Evolutionary conservation across 2,797 vertebrate genomes (phyloP), one percentile per base, ranked within the genome.

Genomic region (Orientallactaga sibirica): DNA sequence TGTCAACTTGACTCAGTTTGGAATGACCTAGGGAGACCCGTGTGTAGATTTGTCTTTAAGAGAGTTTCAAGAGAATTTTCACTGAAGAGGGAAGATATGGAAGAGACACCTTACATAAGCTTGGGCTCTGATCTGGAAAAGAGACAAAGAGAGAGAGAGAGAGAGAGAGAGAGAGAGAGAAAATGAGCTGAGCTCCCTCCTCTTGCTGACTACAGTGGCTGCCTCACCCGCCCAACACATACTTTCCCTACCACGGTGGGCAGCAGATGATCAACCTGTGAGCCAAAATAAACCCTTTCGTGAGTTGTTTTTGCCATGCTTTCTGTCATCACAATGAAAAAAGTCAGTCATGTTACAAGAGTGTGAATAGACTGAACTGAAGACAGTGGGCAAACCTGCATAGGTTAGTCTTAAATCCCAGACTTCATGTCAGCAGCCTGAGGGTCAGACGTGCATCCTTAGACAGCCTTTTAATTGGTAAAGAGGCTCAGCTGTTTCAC

Each of bases 381-480:
- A 86, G 78, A 58, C n/a, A 88, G 81, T 3, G 15, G 43, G 19
- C n/a, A 91, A 75, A 92, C 25, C 58, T 27, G 33, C 4, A 64
- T n/a, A 83, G n/a, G 14, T 61, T 90, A 86, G 37, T 27, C 37
- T 18, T 67, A 87, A 85, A 68, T 33, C 33, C 77, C 80, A 92
- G 55, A 75, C 29, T 48, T 86, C 24, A 16, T 29, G 14, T 77
- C 1, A 61, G 15, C 84, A 91, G 41, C 33, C 43, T 82, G 74
- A 92, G 29, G 25, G 3, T 87, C 52, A 94, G 16, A 29, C 33
- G 67, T 37, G 2, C 55, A 70, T 73, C 37, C 43, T 77, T 62
- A 52, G 9, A 78, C 24, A 66, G 14, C 85, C 73, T 78, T 22
- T 92, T 86, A 86, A 43, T 78, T 88, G 82, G 87, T 91, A 37